Percentiles rank a stretch among this genome's conserved stretches.
These are phyloP conservation scores for Acipenser ruthenus DNA, from an alignment of 2,797 vertebrate genomes.

Conservation along the genomic window DNA sequence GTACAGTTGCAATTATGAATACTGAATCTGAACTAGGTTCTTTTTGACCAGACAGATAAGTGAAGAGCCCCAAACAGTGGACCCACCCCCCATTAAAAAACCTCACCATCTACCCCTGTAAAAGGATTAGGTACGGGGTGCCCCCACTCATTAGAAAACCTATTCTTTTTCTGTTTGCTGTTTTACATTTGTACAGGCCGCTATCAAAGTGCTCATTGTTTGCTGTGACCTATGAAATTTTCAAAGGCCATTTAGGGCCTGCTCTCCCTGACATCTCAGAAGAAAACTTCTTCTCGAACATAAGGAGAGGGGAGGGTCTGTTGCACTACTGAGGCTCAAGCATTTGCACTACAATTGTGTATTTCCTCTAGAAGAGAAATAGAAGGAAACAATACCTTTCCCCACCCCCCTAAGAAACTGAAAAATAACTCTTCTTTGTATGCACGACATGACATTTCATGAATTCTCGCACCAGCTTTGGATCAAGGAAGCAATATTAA, in stretches of 20 bases:
- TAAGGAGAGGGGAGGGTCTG: constrained; percentile 26
- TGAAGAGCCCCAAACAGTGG: constrained; percentile 40
- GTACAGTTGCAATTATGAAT: too few relatives aligned
- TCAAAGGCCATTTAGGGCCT: constrained; percentile 55
- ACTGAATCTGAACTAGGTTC: too few relatives aligned
- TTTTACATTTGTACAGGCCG: constrained; percentile 71
- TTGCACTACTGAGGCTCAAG: constrained; percentile 51
- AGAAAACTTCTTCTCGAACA: constrained; percentile 8
- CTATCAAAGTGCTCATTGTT: constrained; percentile 69
- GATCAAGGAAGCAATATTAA: too few relatives aligned
- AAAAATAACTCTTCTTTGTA: too few relatives aligned
- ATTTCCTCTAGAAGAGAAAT: constrained; percentile 39
- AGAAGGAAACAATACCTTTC: constrained; percentile 34
- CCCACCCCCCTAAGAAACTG: constrained; percentile 27
- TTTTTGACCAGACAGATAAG: not conserved
- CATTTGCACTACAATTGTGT: constrained; percentile 73
- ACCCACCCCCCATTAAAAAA: constrained; percentile 29
- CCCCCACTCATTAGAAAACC: constrained; percentile 13
- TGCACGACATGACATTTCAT: too few relatives aligned
- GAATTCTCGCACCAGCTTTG: too few relatives aligned
- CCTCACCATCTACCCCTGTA: constrained; percentile 27
- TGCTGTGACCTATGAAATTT: constrained; percentile 64
- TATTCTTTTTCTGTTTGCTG: constrained; percentile 53
- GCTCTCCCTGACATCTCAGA: constrained; percentile 43
- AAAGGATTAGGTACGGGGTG: not conserved